phyloP scores from a whole-genome alignment of 64 coral and sea anemone species.

The Catalaphyllia jardinei region DNA sequence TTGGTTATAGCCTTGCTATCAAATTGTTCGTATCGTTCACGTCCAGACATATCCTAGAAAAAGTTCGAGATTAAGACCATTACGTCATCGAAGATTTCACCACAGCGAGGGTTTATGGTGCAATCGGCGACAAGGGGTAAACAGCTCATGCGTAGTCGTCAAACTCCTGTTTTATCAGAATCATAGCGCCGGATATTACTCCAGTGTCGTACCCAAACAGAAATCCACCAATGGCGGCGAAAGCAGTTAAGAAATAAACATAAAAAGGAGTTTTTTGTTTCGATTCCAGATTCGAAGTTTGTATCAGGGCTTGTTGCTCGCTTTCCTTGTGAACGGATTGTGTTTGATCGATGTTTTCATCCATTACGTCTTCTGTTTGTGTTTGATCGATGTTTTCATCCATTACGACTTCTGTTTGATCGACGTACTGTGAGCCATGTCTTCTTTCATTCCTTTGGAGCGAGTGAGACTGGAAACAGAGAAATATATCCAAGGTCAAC shows the following conservation, averaged over 20 bases:
- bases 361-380: not conserved
- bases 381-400: not conserved
- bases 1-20: too few species aligned
- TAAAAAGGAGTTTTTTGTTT: slow-evolving; percentile 34
- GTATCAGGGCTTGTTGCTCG: slow-evolving; percentile 19
- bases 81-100: too few species aligned
- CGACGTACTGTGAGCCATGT: not conserved
- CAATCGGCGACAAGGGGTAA: too few species aligned
- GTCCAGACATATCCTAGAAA: too few species aligned
- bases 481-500: not conserved
- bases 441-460: not conserved
- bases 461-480: not conserved
- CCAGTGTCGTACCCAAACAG: slow-evolving; percentile 85
- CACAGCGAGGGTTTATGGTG: too few species aligned
- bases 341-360: not conserved
- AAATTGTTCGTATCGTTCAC: too few species aligned
- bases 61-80: too few species aligned
- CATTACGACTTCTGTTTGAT: not conserved
- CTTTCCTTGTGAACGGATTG: not conserved
- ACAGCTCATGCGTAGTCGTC: too few species aligned
- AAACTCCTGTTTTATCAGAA: too few species aligned
- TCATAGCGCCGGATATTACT: too few species aligned
- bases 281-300: not conserved
- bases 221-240: slow-evolving; percentile 92
- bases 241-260: slow-evolving; percentile 81